Evolutionary conservation across 1,140 invertebrate genomes (phyloP).

Genomic region (Limonius californicus): DNA sequence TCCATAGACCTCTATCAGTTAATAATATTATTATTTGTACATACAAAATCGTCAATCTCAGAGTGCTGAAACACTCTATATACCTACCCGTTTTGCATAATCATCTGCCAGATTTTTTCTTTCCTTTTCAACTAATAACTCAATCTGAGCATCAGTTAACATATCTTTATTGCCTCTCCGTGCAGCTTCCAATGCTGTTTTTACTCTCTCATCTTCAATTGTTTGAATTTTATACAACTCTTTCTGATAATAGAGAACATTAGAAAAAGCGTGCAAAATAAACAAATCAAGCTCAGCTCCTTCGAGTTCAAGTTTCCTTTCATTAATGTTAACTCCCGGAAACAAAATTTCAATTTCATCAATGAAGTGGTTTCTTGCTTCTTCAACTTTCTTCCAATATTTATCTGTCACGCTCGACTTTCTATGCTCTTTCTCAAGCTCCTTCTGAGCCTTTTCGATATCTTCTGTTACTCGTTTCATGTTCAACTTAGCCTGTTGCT

Average conservation of each 20-base stretch:
- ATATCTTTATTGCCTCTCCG: constrained; percentile 47
- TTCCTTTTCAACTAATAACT: constrained; percentile 54
- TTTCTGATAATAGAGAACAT: constrained; percentile 65
- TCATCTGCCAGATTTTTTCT: constrained; percentile 52
- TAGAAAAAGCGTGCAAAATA: constrained; percentile 61
- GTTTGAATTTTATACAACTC: constrained; percentile 67
- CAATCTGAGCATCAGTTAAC: constrained; percentile 51
- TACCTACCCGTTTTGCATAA: constrained; percentile 57
- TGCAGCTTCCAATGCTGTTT: constrained; percentile 57
- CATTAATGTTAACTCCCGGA: constrained; percentile 62
- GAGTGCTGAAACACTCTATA: too few relatives aligned
- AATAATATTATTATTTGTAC: too few relatives aligned
- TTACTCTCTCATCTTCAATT: constrained; percentile 58
- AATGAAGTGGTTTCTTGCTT: constrained; percentile 65
- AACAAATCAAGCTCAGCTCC: constrained; percentile 67
- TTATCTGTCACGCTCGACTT: constrained; percentile 60
- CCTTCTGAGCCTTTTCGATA: constrained; percentile 55
- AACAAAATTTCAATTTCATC: constrained; percentile 71
- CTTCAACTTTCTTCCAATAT: constrained; percentile 67
- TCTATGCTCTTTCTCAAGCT: constrained; percentile 54
- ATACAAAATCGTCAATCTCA: too few relatives aligned
- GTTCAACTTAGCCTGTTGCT: constrained; percentile 52
- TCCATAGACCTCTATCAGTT: too few relatives aligned
- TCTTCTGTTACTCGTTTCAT: constrained; percentile 61
- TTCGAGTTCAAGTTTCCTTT: constrained; percentile 59